Base-by-base conservation (phyloP, 1,140 invertebrate genomes). In the Oncopeltus fasciatus region DNA sequence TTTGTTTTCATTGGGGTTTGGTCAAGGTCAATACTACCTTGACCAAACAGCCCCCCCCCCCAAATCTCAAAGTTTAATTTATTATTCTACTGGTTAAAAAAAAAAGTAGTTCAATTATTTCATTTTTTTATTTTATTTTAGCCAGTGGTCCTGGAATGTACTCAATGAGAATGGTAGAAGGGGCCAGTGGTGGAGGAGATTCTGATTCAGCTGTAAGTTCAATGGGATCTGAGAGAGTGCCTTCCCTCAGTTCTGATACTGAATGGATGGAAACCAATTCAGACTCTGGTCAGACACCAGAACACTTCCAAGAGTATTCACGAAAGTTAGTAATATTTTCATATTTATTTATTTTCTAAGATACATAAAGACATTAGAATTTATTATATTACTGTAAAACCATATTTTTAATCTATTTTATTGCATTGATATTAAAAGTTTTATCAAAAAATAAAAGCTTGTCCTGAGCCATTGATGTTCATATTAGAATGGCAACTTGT, bases 151-250 rank as follows among this genome's bases (percentile, higher is more conserved):
- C 74, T 90, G 88, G 86, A 57, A 88, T 90, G 83, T 90, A 90
- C 74, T 83, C 84, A 5, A 88, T 88, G 84, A 80, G 87, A 9
- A 86, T 89, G 84, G 73, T 90, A 75, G 88, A 90, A 60, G 75
- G 75, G 49, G 70, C 73, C 14, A 65, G 67, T 5, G 67, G 71
- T 59, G 66, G 70, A 0, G 69, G 66, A 2, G 69, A 70, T 49
- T 69, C 76, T 2, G 90, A 92, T 73, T 91, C 88, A 71, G 89
- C 89, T 5, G 88, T 92, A 31, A 91, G 88, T 64, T 92, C 89
- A 2, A 91, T 93, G 88, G 89, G 89, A 8, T 91, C 88, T 5
- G 89, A 92, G 69, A 77, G 88, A n/a, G 88, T 90, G 18, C 86
- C 88, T 1, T 90, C 88, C 0, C 75, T 90, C 1, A 90, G 87